phyloP scores from a whole-genome alignment of 1,140 invertebrate genomes.

The Cyphomyrmex costatus region DNA sequence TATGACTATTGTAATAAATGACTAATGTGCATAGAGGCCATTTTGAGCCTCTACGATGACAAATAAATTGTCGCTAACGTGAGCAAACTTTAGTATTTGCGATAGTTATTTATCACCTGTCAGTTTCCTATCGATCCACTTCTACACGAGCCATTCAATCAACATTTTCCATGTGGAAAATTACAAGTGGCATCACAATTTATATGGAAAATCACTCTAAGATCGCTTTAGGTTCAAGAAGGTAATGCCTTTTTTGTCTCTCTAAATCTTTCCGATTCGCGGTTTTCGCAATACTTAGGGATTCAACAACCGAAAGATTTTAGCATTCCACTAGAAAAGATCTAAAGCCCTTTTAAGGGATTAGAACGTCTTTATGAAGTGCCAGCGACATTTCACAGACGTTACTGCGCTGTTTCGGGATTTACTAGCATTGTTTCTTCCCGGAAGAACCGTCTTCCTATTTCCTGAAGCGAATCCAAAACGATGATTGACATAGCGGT shows the following conservation, averaged over 20 bases:
- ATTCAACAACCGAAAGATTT: neutral
- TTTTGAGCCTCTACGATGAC: neutral
- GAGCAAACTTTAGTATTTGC: conserved; percentile 9
- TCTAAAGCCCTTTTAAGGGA: neutral
- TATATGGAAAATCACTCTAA: neutral
- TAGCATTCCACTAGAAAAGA: neutral
- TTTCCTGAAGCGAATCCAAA: conserved; percentile 50
- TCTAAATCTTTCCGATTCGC: neutral
- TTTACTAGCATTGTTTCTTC: conserved; percentile 46
- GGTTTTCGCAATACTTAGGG: neutral
- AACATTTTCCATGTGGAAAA: neutral
- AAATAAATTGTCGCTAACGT: neutral
- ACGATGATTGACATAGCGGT: conserved; percentile 51
- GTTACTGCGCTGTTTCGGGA: neutral
- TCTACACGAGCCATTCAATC: neutral
- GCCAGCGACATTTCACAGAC: neutral
- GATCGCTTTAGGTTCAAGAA: neutral
- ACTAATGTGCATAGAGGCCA: neutral
- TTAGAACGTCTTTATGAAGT: neutral
- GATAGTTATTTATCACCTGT: conserved; percentile 30
- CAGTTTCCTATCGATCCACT: conserved; percentile 4
- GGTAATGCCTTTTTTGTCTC: neutral
- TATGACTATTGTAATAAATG: neutral
- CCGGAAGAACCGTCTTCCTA: neutral
- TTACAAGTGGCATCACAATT: neutral